Evolutionary conservation across 1,140 invertebrate genomes (phyloP).

Genomic region (Cotesia glomerata): DNA sequence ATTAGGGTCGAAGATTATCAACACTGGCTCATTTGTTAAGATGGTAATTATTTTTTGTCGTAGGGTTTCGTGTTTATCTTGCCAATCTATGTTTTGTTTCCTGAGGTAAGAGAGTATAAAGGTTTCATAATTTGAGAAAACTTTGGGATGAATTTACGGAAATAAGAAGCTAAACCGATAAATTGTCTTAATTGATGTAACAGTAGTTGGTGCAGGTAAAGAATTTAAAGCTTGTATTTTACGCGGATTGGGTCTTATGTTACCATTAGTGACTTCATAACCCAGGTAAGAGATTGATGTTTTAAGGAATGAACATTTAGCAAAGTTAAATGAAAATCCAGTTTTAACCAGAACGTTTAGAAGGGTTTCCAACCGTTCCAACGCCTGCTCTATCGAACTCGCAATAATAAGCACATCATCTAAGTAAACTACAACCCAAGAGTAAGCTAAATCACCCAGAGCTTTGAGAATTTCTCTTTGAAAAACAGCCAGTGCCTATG

Average conservation of each 20-base stretch:
- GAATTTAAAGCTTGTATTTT: constrained; percentile 33
- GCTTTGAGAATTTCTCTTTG: constrained; percentile 22
- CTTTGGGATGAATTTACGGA: constrained; percentile 1
- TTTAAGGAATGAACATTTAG: too few relatives aligned
- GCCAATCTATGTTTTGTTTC: not conserved
- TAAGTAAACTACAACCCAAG: constrained; percentile 21
- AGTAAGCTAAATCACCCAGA: constrained; percentile 24
- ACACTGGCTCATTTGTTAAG: not conserved
- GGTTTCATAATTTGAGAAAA: constrained; percentile 21
- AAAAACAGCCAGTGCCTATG: constrained; percentile 58
- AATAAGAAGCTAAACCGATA: constrained; percentile 19
- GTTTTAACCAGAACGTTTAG: too few relatives aligned
- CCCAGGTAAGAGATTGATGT: too few relatives aligned
- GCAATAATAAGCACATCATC: constrained; percentile 32
- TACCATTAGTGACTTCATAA: too few relatives aligned
- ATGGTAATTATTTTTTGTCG: not conserved
- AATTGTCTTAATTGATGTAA: constrained; percentile 33
- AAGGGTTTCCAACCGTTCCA: too few relatives aligned
- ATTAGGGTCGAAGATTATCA: constrained; percentile 11
- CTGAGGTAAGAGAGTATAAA: constrained; percentile 20
- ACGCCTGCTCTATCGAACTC: too few relatives aligned
- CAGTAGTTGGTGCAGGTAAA: constrained; percentile 28
- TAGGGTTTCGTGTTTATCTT: not conserved
- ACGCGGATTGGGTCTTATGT: too few relatives aligned
- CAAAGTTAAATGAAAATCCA: too few relatives aligned